Percentiles rank a stretch among this genome's conserved stretches.
These are phyloP conservation scores for Ambastaia sidthimunki DNA, from an alignment of 2,797 vertebrate genomes.

Conservation along the genomic window DNA sequence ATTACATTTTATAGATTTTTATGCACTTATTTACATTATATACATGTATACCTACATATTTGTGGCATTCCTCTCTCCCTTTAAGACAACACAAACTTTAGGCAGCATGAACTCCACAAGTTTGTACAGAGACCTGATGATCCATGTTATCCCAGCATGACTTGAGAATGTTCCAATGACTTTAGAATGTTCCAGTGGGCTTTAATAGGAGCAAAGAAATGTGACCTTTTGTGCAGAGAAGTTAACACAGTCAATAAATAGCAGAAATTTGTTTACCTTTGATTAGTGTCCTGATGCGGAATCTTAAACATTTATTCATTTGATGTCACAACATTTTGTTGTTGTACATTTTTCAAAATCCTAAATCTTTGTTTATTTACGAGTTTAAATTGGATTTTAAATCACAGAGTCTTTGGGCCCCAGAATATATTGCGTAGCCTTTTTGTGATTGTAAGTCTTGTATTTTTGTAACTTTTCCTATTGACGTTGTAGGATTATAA, in stretches of 20 bases:
- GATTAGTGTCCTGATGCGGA: background rate
- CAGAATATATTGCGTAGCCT: background rate
- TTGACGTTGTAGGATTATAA: slow-evolving; percentile 20
- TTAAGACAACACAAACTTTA: too few relatives aligned
- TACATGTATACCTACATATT: background rate
- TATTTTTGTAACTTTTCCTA: background rate
- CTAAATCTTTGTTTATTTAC: background rate
- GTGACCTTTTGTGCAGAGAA: background rate
- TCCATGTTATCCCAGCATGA: background rate
- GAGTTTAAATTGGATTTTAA: background rate
- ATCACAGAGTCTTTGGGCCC: background rate
- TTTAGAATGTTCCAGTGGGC: background rate
- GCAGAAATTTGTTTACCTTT: background rate
- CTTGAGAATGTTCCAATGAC: background rate
- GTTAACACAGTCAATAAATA: background rate
- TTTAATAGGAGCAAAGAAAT: background rate
- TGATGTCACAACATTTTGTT: background rate
- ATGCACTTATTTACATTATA: background rate
- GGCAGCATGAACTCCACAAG: background rate
- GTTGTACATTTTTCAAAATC: background rate
- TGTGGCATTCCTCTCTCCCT: background rate
- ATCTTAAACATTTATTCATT: background rate
- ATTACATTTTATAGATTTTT: background rate
- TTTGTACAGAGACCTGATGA: background rate
- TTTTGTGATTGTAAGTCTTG: background rate